Conservation (phyloP, 2,797 vertebrate species). For the Rhabdophis nuchalis region DNA sequence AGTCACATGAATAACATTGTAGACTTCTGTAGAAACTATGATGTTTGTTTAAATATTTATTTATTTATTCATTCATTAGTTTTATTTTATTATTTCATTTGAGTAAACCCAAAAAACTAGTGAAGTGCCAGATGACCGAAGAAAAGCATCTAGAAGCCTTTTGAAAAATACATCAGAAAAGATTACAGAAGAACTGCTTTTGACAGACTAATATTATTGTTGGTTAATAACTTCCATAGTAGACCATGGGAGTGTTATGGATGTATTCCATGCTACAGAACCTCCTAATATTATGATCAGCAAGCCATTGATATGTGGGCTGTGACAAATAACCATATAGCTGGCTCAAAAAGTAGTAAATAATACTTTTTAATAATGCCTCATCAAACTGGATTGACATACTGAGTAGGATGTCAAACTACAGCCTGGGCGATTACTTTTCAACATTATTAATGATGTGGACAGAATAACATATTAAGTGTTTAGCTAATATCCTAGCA, state of each 20-base stretch:
- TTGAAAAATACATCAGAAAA: background rate
- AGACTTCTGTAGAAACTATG: background rate
- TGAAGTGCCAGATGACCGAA: background rate
- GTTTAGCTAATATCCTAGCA: background rate
- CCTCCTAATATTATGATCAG: background rate
- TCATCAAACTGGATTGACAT: background rate
- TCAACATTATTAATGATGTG: background rate
- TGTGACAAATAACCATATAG: background rate
- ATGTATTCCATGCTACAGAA: background rate
- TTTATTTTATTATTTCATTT: background rate
- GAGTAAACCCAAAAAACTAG: background rate
- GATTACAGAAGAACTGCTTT: background rate
- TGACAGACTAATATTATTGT: background rate
- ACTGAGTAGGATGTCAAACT: background rate
- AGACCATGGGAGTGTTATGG: background rate
- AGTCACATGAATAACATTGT: background rate
- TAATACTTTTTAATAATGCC: background rate
- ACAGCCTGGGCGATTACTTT: background rate
- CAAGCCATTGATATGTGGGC: background rate
- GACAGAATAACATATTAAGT: background rate
- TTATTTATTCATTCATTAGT: no score
- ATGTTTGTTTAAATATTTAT: background rate
- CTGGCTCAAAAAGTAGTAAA: background rate
- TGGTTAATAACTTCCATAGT: background rate
- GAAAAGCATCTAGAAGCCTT: background rate